Base-by-base conservation (phyloP, 2,113 vertebrate genomes). In the Syrmaticus mikado region DNA sequence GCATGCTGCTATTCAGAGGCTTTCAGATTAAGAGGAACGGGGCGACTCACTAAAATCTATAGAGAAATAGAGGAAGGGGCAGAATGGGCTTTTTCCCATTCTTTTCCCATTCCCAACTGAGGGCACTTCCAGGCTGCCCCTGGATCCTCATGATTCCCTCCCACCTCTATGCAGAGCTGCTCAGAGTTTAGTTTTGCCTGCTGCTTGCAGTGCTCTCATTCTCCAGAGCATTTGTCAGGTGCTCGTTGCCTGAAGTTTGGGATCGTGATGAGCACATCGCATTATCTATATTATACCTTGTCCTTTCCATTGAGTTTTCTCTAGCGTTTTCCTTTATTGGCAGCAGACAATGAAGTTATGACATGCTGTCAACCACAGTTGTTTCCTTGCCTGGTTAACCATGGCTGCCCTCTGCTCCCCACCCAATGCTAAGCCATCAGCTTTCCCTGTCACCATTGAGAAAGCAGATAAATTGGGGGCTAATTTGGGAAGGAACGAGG, bases 241-340 rank as follows among this genome's bases (percentile, higher is more conserved):
- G 24, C 75, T 52, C 55, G 18, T 93, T 85, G 62, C 62, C 86
- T 67, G 48, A n/a, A 38, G 72, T 9, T 66, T 91, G 79, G 82
- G 87, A 75, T 34, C 82, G 91, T 80, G 93, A 58, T 92, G 94
- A 97, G 93, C 82, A 74, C 68, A 77, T 74, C 41, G 2, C 67
- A 73, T 96, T 85, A 85, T 73, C 94, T 91, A 8, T 71, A 34
- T 95, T 96, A 89, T 46, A 17, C 22, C 90, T 96, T 68, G 60
- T 90, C 88, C 93, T 92, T 85, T 78, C 85, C 65, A 90, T 57
- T 74, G 57, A 65, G 86, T 97, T 85, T 95, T 91, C 71, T 75
- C 85, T 95, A 86, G 85, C 74, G 90, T 70, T 90, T 90, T 90
- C 70, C 90, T 95, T 96, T 91, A 94, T 93, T 97, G 96, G 87